Evolutionary conservation across 2,888 invertebrate genomes (phyloP).

Genomic region (Sialis fuliginosa): DNA sequence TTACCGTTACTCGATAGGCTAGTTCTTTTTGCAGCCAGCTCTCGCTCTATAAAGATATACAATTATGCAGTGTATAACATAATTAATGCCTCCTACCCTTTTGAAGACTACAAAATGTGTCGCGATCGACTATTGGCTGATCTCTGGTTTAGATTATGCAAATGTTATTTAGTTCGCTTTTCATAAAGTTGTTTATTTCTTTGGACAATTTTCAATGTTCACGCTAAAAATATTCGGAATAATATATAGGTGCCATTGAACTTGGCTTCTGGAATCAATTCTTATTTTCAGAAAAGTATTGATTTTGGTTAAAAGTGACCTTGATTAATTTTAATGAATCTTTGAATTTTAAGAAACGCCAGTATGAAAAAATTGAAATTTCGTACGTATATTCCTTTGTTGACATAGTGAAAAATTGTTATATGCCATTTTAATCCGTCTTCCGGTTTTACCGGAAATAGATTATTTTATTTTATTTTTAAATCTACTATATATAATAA

Average conservation of each 20-base stretch:
- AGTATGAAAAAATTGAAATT: neutral
- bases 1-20: too few relatives aligned
- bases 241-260: neutral
- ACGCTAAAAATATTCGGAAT: neutral
- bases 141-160: neutral
- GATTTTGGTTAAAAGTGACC: neutral
- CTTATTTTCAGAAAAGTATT: neutral
- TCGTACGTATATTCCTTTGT: too few relatives aligned
- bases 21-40: too few relatives aligned
- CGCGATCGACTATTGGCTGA: neutral
- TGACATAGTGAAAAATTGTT: too few relatives aligned
- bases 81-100: too few relatives aligned
- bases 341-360: neutral
- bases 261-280: neutral
- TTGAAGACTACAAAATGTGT: too few relatives aligned
- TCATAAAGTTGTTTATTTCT: neutral
- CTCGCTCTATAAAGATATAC: too few relatives aligned
- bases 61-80: too few relatives aligned
- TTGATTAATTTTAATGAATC: neutral
- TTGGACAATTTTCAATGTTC: neutral
- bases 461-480: too few relatives aligned
- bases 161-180: neutral
- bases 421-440: too few relatives aligned
- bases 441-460: too few relatives aligned
- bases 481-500: too few relatives aligned